phyloP scores from a whole-genome alignment of 2,113 vertebrate species.

The Albula goreensis region DNA sequence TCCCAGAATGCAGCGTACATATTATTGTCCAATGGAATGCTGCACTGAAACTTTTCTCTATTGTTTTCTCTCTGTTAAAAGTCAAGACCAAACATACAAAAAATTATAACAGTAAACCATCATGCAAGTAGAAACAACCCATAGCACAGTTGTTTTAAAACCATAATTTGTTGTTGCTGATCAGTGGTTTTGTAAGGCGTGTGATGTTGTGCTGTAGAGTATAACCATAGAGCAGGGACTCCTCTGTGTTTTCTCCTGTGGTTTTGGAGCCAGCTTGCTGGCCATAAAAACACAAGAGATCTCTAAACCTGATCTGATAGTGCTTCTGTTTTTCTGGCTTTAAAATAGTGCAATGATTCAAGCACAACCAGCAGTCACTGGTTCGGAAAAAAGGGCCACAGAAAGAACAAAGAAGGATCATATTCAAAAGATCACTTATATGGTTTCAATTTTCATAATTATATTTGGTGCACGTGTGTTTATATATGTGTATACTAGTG shows the following conservation, averaged over 20 bases:
- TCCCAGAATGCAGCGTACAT: conserved; percentile 17
- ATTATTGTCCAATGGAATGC: conserved; percentile 6
- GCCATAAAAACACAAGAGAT: not conserved
- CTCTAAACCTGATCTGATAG: not conserved
- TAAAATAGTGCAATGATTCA: conserved; percentile 34
- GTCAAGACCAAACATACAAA: conserved; percentile 19
- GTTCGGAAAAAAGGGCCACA: conserved; percentile 18
- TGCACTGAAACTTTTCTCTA: conserved; percentile 10
- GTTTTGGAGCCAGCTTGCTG: not conserved
- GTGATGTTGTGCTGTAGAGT: conserved; percentile 13
- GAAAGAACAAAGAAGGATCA: not conserved
- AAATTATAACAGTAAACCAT: not conserved
- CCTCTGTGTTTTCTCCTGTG: not conserved
- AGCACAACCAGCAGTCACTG: conserved; percentile 23
- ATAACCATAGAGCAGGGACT: not conserved
- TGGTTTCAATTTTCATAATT: not conserved
- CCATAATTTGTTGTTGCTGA: not conserved
- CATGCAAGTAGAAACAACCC: conserved; percentile 17
- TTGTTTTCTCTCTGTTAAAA: not conserved
- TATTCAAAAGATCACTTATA: conserved; percentile 9
- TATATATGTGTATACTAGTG: not conserved
- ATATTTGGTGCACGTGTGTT: not conserved
- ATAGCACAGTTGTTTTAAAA: conserved; percentile 19
- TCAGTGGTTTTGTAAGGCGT: conserved; percentile 21
- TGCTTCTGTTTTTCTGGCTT: not conserved